Evolutionary conservation across 2,113 vertebrate genomes (phyloP).

Genomic region (Chaetura pelagica): DNA sequence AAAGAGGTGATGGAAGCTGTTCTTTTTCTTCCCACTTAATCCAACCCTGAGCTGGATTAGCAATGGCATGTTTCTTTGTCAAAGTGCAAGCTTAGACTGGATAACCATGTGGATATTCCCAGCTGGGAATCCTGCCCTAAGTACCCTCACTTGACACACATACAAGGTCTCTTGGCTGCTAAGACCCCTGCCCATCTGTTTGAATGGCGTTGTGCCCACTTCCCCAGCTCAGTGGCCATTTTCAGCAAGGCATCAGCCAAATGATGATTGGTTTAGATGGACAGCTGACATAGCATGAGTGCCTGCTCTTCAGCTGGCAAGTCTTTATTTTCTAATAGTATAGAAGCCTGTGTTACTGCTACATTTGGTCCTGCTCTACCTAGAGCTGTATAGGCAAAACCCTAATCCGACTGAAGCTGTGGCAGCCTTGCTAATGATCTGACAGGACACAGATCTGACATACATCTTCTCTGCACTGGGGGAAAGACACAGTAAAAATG

Average conservation of each 20-base stretch:
- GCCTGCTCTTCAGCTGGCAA: neutral
- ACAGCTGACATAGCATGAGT: neutral
- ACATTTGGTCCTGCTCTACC: neutral
- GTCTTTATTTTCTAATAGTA: neutral
- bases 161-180: constrained; percentile 58
- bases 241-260: constrained; percentile 14
- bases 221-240: constrained; percentile 23
- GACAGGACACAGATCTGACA: neutral
- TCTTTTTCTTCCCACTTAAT: constrained; percentile 43
- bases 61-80: constrained; percentile 10
- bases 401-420: neutral
- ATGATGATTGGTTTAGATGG: neutral
- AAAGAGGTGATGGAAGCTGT: neutral
- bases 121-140: constrained; percentile 64
- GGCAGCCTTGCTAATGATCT: neutral
- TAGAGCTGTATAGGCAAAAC: neutral
- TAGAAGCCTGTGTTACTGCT: neutral
- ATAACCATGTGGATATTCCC: constrained; percentile 39
- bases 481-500: neutral
- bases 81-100: constrained; percentile 24
- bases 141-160: constrained; percentile 60
- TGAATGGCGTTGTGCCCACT: constrained; percentile 55
- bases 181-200: constrained; percentile 69
- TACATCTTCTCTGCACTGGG: neutral
- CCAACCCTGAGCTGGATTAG: constrained; percentile 55